phyloP scores from a whole-genome alignment of 92 coral and sea anemone genomes.

The Anthopleura xanthogrammica region DNA sequence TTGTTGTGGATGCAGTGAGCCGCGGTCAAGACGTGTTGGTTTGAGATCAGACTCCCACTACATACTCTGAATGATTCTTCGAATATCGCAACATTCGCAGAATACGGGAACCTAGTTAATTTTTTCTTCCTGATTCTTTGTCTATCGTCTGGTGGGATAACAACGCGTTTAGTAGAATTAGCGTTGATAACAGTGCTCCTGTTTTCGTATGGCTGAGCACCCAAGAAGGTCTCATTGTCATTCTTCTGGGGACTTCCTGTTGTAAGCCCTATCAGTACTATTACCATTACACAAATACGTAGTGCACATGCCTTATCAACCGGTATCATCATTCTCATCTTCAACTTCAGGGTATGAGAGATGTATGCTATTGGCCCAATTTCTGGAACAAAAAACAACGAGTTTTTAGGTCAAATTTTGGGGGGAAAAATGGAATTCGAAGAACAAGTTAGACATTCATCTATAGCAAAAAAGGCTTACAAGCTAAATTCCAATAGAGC shows the following conservation, averaged over 20 bases:
- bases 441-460: no score
- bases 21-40: slow-evolving; percentile 72
- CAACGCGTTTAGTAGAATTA: slow-evolving; percentile 34
- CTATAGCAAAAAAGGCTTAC: no score
- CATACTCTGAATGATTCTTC: slow-evolving; percentile 43
- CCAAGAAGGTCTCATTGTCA: not conserved
- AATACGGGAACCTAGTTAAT: slow-evolving; percentile 68
- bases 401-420: no score
- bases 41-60: slow-evolving; percentile 74
- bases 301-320: not conserved
- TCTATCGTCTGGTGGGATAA: slow-evolving; percentile 57
- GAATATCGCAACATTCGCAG: slow-evolving; percentile 71
- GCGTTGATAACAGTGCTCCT: not conserved
- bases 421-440: no score
- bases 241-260: not conserved
- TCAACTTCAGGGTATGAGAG: no score
- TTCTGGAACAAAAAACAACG: no score
- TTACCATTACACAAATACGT: not conserved
- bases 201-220: not conserved
- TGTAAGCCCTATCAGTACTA: not conserved
- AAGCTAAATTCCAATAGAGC: no score
- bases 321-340: no score
- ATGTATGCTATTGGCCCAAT: no score
- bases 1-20: slow-evolving; percentile 94
- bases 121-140: slow-evolving; percentile 20